Evolutionary conservation across 2,888 invertebrate species (phyloP).

Genomic region (Coenonympha glycerion): DNA sequence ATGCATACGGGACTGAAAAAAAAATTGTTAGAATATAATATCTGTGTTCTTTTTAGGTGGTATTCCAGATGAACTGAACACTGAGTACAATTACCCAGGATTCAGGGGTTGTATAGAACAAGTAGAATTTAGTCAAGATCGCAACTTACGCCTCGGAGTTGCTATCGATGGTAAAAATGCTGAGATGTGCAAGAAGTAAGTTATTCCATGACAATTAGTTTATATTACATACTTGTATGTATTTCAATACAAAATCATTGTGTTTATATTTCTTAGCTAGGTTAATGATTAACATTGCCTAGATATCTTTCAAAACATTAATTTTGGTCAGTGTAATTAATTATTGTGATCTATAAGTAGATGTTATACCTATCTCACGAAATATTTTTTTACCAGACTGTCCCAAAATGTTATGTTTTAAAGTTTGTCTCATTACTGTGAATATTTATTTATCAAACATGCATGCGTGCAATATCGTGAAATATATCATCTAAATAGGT

Average conservation of each 20-base stretch:
- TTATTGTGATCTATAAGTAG: background rate
- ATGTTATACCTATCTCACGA: background rate
- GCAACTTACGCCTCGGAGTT: slow-evolving; percentile 80
- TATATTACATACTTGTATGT: background rate
- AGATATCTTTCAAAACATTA: no score
- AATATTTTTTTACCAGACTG: no score
- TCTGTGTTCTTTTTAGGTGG: slow-evolving; percentile 74
- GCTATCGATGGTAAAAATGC: slow-evolving; percentile 88
- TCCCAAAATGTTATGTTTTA: no score
- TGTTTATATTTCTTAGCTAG: background rate
- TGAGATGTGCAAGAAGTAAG: slow-evolving; percentile 87
- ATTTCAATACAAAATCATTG: background rate
- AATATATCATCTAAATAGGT: no score
- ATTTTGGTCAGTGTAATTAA: no score
- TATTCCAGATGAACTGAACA: slow-evolving; percentile 81
- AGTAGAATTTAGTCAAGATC: slow-evolving; percentile 81
- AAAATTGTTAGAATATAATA: no score
- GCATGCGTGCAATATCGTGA: no score
- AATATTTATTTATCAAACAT: no score
- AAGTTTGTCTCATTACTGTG: no score
- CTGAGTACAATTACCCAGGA: slow-evolving; percentile 82
- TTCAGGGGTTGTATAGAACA: slow-evolving; percentile 91
- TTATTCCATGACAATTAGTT: background rate
- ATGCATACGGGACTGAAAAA: no score
- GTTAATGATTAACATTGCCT: background rate